Evolutionary conservation across 2,797 vertebrate genomes (phyloP).

Genomic region (Gymnopithys bicolor): DNA sequence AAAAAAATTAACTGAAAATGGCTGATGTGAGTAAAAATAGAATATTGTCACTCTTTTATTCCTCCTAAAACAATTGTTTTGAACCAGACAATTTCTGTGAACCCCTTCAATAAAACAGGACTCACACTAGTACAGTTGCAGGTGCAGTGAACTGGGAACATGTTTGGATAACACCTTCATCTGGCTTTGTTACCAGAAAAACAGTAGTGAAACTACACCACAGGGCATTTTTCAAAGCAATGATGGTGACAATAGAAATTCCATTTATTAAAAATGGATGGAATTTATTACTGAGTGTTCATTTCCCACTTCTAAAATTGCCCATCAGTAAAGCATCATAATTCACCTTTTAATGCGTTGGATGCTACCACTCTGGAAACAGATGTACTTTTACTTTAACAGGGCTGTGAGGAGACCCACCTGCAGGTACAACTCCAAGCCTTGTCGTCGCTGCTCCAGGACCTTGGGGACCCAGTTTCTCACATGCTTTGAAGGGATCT

Average conservation of each 20-base stretch:
- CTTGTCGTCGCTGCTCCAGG: constrained; percentile 92
- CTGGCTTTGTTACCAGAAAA: neutral
- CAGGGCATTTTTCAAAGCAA: neutral
- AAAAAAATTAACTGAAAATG: neutral
- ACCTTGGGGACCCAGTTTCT: constrained; percentile 99
- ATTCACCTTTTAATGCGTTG: neutral
- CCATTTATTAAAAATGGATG: neutral
- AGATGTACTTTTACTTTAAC: neutral
- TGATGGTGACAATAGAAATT: neutral
- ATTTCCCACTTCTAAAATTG: neutral
- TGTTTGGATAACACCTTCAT: neutral
- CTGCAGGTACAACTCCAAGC: constrained; percentile 95
- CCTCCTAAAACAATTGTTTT: neutral
- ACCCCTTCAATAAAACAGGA: neutral
- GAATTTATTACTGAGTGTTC: neutral
- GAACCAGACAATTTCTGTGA: neutral
- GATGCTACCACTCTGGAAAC: neutral
- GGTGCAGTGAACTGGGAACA: neutral
- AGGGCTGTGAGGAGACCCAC: constrained; percentile 73
- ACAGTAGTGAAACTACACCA: neutral
- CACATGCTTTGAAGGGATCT: constrained; percentile 98
- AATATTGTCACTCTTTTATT: neutral
- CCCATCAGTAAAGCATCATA: neutral
- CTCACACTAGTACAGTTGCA: neutral
- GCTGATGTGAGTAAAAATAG: neutral